Percentiles rank a stretch among this genome's conserved stretches.
phyloP scores from a whole-genome alignment of 2,888 invertebrate species.

The Ganaspis brasiliensis region DNA sequence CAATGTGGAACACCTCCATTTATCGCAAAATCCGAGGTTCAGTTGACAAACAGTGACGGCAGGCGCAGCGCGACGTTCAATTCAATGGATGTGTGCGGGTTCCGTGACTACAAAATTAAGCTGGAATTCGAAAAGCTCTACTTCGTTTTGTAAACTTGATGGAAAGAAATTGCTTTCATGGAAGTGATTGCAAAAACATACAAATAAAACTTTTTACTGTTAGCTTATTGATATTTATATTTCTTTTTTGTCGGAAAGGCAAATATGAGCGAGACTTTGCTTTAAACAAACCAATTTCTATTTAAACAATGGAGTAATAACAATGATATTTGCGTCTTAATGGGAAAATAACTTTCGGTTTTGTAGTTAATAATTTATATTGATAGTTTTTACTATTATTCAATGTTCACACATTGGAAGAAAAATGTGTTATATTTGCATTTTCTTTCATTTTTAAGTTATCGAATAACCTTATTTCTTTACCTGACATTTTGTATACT shows the following conservation, averaged over 20 bases:
- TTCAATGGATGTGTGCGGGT: slow-evolving; percentile 1
- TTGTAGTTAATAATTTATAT: too few species aligned
- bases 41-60: slow-evolving; percentile 28
- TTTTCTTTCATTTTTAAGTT: too few species aligned
- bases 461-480: too few species aligned
- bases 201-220: neutral
- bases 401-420: too few species aligned
- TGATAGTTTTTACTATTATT: too few species aligned
- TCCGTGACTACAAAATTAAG: slow-evolving; percentile 8
- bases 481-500: too few species aligned
- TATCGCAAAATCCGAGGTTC: slow-evolving; percentile 16
- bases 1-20: slow-evolving; percentile 21
- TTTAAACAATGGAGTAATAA: too few species aligned
- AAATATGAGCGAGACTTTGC: too few species aligned
- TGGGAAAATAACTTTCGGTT: too few species aligned
- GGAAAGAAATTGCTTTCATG: slow-evolving; percentile 25
- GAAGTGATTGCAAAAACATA: neutral
- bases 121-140: neutral
- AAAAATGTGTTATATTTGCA: too few species aligned
- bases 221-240: neutral
- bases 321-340: too few species aligned
- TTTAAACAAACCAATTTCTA: too few species aligned
- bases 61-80: neutral
- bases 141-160: slow-evolving; percentile 13
- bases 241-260: neutral